phyloP scores from a whole-genome alignment of 2,113 vertebrate genomes.

The Zapornia atra region DNA sequence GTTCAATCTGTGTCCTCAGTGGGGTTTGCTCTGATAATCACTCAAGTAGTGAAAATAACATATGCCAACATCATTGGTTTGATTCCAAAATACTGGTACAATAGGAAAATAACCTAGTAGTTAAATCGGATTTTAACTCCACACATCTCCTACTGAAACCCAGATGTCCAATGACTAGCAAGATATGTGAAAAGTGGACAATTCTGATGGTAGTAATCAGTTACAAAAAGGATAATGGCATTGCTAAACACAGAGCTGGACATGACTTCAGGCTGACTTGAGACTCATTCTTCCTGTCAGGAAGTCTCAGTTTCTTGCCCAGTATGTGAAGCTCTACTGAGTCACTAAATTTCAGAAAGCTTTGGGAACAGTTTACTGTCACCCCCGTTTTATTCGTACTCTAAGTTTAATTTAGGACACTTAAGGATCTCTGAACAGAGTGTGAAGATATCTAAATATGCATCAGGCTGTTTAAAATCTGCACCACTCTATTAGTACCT shows the following conservation, averaged over 20 bases:
- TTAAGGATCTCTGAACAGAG: background rate
- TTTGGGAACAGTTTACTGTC: background rate
- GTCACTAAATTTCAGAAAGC: background rate
- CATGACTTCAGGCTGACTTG: background rate
- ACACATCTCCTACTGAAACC: background rate
- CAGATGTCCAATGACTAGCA: background rate
- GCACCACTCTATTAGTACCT: background rate
- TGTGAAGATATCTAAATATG: background rate
- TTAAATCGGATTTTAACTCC: background rate
- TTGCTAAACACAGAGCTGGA: background rate
- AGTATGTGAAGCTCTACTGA: background rate
- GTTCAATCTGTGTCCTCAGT: background rate
- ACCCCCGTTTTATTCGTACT: background rate
- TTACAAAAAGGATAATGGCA: background rate
- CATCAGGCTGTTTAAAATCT: background rate
- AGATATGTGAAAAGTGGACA: background rate
- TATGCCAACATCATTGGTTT: background rate
- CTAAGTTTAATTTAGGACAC: background rate
- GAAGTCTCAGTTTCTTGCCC: background rate
- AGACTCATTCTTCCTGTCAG: background rate
- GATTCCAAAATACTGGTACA: background rate
- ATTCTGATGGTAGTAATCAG: background rate
- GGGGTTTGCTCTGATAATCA: background rate
- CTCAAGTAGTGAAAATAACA: background rate
- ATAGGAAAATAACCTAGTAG: background rate